A percentile compares a stretch with the other conserved stretches of the same genome.
Evolutionary conservation across 2,797 vertebrate genomes (phyloP).

Genomic region (Galago senegalensis): DNA sequence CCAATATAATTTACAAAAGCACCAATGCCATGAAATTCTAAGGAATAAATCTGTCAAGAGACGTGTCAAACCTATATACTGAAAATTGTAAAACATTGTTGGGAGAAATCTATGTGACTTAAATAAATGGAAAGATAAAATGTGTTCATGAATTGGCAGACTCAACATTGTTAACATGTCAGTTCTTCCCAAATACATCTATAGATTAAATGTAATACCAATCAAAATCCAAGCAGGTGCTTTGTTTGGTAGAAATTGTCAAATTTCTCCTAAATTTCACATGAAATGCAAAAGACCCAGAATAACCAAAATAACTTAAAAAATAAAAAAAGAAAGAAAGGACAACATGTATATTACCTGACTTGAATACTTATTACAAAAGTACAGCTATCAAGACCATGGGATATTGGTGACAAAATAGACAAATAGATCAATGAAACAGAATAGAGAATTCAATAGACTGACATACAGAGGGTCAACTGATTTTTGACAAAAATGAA

Average conservation of each 20-base stretch:
- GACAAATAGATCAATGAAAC: not conserved
- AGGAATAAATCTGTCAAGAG: not conserved
- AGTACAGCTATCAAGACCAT: not conserved
- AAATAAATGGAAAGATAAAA: conserved; percentile 34
- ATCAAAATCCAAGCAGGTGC: not conserved
- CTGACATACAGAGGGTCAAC: not conserved
- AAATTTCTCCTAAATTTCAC: conserved; percentile 23
- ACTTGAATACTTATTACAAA: not conserved
- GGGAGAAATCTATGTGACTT: not conserved
- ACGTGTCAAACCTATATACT: not conserved
- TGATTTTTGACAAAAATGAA: conserved; percentile 30
- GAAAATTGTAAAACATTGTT: not conserved
- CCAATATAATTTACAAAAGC: not conserved
- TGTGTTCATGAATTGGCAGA: not conserved
- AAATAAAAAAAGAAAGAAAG: not conserved
- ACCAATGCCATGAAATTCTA: not conserved
- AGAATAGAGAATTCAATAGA: not conserved
- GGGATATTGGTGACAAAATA: not conserved
- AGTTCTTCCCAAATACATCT: not conserved
- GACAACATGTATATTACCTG: not conserved
- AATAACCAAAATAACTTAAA: conserved; percentile 1
- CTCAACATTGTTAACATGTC: not conserved
- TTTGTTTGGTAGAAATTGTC: not conserved
- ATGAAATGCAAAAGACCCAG: conserved; percentile 5
- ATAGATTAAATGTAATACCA: not conserved